These are phyloP conservation scores for Chionis minor DNA, from an alignment of 2,113 vertebrate genomes.

Conservation along the genomic window DNA sequence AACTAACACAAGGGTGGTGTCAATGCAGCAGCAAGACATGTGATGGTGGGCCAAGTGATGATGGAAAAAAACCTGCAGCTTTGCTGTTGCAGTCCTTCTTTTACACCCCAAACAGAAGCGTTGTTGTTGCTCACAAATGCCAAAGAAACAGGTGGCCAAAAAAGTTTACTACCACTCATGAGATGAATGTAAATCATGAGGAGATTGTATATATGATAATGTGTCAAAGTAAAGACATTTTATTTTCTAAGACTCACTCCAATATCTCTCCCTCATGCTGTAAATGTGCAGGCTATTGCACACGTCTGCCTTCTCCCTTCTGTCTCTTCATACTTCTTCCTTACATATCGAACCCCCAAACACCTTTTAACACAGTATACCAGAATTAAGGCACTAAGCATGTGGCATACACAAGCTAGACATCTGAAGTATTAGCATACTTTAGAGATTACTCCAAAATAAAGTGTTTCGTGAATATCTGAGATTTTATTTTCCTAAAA, in stretches of 20 bases:
- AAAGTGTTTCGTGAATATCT: background rate
- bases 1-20: background rate
- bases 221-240: background rate
- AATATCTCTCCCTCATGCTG: background rate
- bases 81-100: background rate
- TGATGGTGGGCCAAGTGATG: background rate
- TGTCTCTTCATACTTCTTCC: background rate
- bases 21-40: background rate
- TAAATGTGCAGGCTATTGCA: background rate
- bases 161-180: background rate
- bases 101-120: background rate
- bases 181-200: background rate
- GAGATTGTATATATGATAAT: background rate
- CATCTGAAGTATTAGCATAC: background rate
- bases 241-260: background rate
- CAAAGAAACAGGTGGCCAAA: background rate
- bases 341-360: background rate
- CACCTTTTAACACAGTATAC: background rate
- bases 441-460: background rate
- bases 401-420: background rate
- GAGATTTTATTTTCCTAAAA: background rate
- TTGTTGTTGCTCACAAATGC: background rate
- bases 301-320: fast-evolving
- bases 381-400: background rate
- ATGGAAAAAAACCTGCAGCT: background rate